phyloP scores from a whole-genome alignment of 1,140 invertebrate species.

The Saxidomus purpurata region DNA sequence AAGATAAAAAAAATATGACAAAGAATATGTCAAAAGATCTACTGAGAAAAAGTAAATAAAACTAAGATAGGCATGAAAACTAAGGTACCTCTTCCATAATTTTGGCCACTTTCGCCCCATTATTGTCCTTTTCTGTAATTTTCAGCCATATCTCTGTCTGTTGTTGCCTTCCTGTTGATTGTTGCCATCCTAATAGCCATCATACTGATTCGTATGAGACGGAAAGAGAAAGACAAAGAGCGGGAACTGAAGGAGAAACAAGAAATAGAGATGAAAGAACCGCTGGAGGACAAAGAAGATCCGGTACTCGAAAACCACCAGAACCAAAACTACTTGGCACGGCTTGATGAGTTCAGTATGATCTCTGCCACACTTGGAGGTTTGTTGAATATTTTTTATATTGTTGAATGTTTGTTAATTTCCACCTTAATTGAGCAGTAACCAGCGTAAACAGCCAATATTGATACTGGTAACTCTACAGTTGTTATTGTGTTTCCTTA shows the following conservation, averaged over 20 bases:
- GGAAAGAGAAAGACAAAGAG: slow-evolving; percentile 67
- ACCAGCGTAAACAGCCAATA: no score
- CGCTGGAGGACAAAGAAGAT: slow-evolving; percentile 73
- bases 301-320: slow-evolving; percentile 46
- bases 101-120: no score
- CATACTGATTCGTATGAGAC: slow-evolving; percentile 70
- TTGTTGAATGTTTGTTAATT: no score
- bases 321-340: slow-evolving; percentile 78
- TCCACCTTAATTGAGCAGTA: no score
- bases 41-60: no score
- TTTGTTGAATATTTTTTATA: slow-evolving; percentile 65
- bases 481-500: no score
- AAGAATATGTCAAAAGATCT: no score
- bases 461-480: no score
- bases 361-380: slow-evolving; percentile 80
- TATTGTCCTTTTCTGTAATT: not conserved
- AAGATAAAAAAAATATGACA: no score
- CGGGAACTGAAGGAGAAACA: slow-evolving; percentile 65
- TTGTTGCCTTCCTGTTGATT: slow-evolving; percentile 75
- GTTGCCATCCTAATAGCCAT: slow-evolving; percentile 77
- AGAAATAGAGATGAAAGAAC: slow-evolving; percentile 81
- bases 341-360: slow-evolving; percentile 84
- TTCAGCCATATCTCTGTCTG: slow-evolving; percentile 74
- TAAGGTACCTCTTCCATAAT: no score
- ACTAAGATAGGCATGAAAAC: no score